Percentiles rank a stretch among this genome's conserved stretches.
Conservation (phyloP, 2,113 vertebrate genomes). For the Chrysemys picta region DNA sequence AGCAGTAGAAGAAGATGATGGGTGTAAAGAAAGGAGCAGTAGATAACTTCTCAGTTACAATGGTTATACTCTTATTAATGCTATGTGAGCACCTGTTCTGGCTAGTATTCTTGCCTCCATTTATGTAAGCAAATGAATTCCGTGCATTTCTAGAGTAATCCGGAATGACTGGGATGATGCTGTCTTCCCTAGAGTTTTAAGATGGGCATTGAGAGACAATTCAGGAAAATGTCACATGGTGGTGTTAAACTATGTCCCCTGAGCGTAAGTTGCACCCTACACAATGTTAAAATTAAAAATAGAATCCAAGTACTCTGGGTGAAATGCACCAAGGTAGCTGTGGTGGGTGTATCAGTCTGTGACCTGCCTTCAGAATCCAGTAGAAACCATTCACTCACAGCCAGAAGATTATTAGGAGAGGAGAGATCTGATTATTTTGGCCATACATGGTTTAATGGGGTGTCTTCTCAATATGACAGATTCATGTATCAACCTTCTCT, state of each 20-base stretch:
- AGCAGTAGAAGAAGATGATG: neutral
- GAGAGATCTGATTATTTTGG: neutral
- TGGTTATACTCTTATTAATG: neutral
- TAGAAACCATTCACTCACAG: neutral
- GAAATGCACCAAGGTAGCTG: neutral
- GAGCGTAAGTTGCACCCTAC: neutral
- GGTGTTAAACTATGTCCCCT: neutral
- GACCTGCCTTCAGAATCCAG: neutral
- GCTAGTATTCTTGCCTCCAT: neutral
- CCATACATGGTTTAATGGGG: neutral
- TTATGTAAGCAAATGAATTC: slow-evolving; percentile 12
- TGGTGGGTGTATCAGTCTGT: neutral
- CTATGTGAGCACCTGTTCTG: neutral
- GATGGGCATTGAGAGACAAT: neutral
- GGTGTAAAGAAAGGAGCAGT: neutral
- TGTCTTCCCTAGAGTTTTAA: neutral
- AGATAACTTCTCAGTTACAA: neutral
- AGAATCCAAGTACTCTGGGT: neutral
- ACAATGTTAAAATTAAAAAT: neutral
- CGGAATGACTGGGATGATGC: fast-evolving
- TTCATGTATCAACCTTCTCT: neutral
- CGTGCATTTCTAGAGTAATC: neutral
- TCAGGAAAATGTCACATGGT: neutral
- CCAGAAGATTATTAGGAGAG: neutral
- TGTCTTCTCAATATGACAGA: neutral